Evolutionary conservation across 2,888 invertebrate species (phyloP).

Genomic region (Rhamnusium bicolor): DNA sequence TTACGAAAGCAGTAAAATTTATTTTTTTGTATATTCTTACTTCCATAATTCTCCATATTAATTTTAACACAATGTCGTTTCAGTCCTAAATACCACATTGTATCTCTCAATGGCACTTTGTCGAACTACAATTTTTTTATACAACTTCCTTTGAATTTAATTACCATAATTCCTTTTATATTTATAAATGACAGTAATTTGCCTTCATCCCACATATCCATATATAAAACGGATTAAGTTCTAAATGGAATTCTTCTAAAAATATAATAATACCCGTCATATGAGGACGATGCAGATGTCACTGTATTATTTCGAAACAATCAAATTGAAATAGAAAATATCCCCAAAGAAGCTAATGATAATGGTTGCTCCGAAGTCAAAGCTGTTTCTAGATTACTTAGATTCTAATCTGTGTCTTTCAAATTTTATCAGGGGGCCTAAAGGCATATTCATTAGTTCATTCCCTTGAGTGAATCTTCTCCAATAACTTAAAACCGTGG

Average conservation of each 20-base stretch:
- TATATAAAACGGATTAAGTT: constrained; percentile 23
- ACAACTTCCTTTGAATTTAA: neutral
- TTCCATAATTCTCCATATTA: neutral
- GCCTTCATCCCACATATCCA: neutral
- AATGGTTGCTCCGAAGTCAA: constrained; percentile 25
- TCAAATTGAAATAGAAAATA: constrained; percentile 51
- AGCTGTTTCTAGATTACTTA: constrained; percentile 36
- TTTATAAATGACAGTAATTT: neutral
- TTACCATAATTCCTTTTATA: neutral
- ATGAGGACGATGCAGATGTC: constrained; percentile 51
- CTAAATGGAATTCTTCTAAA: constrained; percentile 34
- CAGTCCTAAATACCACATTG: neutral
- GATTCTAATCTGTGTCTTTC: constrained; percentile 40
- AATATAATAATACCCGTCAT: constrained; percentile 20
- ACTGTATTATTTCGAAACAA: constrained; percentile 52
- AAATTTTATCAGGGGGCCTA: constrained; percentile 30
- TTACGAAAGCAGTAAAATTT: no score
- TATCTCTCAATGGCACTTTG: neutral
- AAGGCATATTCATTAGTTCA: constrained; percentile 24
- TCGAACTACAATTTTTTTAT: neutral
- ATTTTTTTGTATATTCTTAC: neutral
- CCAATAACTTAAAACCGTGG: constrained; percentile 13
- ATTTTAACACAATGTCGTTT: no score
- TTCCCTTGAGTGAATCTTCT: constrained; percentile 26
- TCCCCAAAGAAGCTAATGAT: constrained; percentile 20